Conservation (phyloP, 2,888 invertebrate genomes). For the Sinelater perroti region DNA sequence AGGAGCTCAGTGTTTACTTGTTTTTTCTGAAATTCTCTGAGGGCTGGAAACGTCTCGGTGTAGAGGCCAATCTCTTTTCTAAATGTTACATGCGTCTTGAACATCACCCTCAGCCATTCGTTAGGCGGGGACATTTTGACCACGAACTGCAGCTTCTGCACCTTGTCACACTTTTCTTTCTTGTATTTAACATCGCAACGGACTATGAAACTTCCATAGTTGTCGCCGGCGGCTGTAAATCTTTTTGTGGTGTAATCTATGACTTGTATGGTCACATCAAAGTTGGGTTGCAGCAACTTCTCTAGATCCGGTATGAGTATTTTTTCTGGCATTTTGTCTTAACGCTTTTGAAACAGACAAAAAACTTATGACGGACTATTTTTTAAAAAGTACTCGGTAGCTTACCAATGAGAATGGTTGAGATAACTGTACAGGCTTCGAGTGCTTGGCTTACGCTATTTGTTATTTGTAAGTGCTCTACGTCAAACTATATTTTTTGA, state of each 20-base stretch:
- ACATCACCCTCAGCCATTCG: slow-evolving; percentile 60
- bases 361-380: too few species aligned
- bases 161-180: not conserved
- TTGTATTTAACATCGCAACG: not conserved
- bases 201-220: slow-evolving; percentile 66
- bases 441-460: too few species aligned
- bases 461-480: too few species aligned
- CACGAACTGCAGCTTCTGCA: slow-evolving; percentile 56
- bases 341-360: too few species aligned
- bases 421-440: too few species aligned
- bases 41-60: slow-evolving; percentile 57
- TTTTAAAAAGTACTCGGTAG: too few species aligned
- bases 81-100: slow-evolving; percentile 62
- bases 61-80: slow-evolving; percentile 65
- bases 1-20: slow-evolving; percentile 55
- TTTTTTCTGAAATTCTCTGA: slow-evolving; percentile 60
- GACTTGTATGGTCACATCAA: slow-evolving; percentile 25
- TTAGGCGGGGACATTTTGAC: slow-evolving; percentile 65
- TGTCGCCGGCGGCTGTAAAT: slow-evolving; percentile 64
- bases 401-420: too few species aligned
- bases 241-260: slow-evolving; percentile 53
- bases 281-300: slow-evolving; percentile 20
- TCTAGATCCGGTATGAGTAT: slow-evolving; percentile 35
- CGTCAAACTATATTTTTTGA: too few species aligned
- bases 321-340: too few species aligned